These are phyloP conservation scores for Paracyclopina nana DNA, from an alignment of 1,140 invertebrate species.

Conservation along the genomic window DNA sequence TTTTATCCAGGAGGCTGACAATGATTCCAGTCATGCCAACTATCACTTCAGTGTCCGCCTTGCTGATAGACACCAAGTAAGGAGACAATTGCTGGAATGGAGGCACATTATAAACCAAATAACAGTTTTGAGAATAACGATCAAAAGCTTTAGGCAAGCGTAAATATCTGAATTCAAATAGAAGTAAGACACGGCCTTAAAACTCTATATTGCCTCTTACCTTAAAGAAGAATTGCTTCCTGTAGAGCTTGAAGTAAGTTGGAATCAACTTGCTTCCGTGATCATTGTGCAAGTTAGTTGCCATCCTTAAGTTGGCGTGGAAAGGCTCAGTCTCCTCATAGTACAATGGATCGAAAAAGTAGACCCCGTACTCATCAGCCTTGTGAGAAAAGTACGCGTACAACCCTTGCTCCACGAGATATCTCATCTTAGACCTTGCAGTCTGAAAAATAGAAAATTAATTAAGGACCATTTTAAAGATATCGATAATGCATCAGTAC, in stretches of 20 bases:
- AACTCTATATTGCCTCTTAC: too few relatives aligned
- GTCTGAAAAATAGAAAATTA: not conserved
- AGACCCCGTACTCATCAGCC: conserved; percentile 12
- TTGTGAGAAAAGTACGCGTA: conserved; percentile 11
- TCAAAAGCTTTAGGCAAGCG: too few relatives aligned
- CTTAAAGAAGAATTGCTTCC: not conserved
- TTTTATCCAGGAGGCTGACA: not conserved
- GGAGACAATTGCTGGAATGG: too few relatives aligned
- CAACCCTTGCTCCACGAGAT: conserved; percentile 1
- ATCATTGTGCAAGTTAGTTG: not conserved
- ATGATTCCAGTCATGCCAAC: not conserved
- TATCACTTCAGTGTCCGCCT: not conserved
- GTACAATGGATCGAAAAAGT: conserved; percentile 12
- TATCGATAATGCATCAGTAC: not conserved
- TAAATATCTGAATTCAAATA: too few relatives aligned
- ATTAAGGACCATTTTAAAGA: not conserved
- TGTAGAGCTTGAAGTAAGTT: not conserved
- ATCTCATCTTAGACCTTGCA: not conserved
- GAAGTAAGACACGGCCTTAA: too few relatives aligned
- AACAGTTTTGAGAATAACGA: too few relatives aligned
- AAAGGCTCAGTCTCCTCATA: conserved; percentile 12
- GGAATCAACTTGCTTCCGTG: not conserved
- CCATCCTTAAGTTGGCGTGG: conserved; percentile 1
- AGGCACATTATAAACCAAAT: too few relatives aligned
- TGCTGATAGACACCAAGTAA: not conserved